Percentiles rank a stretch among this genome's conserved stretches.
Conservation (phyloP, 1,140 invertebrate genomes). For the Atta texana region DNA sequence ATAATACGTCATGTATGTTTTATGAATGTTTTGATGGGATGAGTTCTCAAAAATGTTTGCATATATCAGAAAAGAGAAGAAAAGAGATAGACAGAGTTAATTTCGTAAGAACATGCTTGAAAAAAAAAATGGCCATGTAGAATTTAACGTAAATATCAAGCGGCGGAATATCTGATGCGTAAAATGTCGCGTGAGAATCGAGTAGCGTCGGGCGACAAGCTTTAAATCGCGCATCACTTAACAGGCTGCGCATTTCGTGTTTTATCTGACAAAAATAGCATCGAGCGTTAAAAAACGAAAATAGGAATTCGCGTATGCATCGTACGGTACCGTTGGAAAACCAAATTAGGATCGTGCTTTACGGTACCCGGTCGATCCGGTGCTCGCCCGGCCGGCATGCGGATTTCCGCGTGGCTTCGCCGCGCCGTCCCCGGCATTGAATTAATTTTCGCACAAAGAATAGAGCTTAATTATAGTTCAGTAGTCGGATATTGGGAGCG, state of each 20-base stretch:
- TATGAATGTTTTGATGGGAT: background rate
- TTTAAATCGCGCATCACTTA: conserved; percentile 62
- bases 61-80: background rate
- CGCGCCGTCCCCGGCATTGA: conserved; percentile 35
- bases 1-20: background rate
- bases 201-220: conserved; percentile 23
- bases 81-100: background rate
- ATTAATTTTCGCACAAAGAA: conserved; percentile 74
- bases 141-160: conserved; percentile 57
- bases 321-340: conserved; percentile 23
- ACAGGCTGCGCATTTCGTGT: conserved; percentile 42
- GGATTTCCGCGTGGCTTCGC: conserved; percentile 49
- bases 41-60: background rate
- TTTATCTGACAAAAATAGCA: conserved; percentile 53
- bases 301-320: background rate
- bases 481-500: conserved; percentile 73
- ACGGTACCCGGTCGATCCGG: conserved; percentile 32
- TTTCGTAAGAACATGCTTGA: conserved; percentile 16
- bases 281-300: conserved; percentile 38
- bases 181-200: conserved; percentile 44
- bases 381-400: background rate
- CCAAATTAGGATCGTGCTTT: conserved; percentile 56
- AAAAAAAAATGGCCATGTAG: conserved; percentile 37
- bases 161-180: conserved; percentile 43
- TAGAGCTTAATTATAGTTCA: conserved; percentile 75